Evolutionary conservation across 2,888 invertebrate genomes (phyloP), one percentile per base, ranked within the genome.

Genomic region (Dryobotodes eremita): DNA sequence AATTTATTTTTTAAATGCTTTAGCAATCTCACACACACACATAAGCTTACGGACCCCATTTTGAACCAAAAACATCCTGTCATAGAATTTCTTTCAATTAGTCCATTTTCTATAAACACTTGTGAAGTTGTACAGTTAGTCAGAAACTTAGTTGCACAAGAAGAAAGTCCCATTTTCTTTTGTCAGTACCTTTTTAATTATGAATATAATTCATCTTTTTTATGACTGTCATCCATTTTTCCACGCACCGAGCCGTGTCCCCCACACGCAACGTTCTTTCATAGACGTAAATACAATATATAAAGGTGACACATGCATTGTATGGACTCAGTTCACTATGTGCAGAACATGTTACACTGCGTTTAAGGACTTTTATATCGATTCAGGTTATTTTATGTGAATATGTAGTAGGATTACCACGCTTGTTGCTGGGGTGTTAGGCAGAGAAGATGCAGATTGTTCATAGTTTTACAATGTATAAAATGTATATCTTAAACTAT

Each of bases 261-360:
- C 80, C 68, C 68, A 81, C 76, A 78, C 87, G 85, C 82, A 77
- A 85, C 79, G 64, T 62, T 71, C 61, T 72, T 74, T 62, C 0
- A 23, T 53, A 59, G 36, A 72, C 50, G 50, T 57, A 55, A 61
- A 42, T 36, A 64, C 62, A n/a, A n/a, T n/a, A 82, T 84, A 84
- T 83, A 86, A 79, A 86, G 71, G 86, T 75, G 74, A 57, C 36
- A 69, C 71, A 53, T 53, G 23, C 36, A 26, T 26, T 55, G 4
- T 23, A 68, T 17, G 20, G 46, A 75, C 36, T 15, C 79, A 86
- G 79, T 86, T 26, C 17, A 69, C 57, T 4, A 68, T 53, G 55
- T 42, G 36, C 65, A 71, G 59, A 62, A 69, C 70, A 84, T 85
- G 26, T 48, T 61, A 50, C n/a, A 71, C 50, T 76, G 42, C 82